A percentile compares a stretch with the other conserved stretches of the same genome.
Evolutionary conservation across 2,113 vertebrate genomes (phyloP).

Genomic region (Brachyistius frenatus): DNA sequence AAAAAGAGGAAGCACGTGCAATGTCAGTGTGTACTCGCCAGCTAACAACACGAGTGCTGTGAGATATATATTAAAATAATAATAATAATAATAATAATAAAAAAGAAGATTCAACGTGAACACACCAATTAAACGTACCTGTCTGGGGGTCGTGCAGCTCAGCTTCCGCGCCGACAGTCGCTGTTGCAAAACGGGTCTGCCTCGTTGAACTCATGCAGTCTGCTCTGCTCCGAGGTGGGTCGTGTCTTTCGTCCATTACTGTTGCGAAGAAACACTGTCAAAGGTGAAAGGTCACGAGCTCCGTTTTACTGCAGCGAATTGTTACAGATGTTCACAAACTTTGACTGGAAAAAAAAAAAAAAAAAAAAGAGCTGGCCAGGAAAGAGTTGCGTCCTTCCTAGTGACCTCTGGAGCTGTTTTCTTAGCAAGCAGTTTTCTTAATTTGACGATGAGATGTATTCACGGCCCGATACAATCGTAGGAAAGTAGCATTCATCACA

Average conservation of each 20-base stretch:
- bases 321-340: neutral
- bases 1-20: conserved; percentile 58
- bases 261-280: conserved; percentile 26
- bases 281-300: conserved; percentile 59
- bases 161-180: neutral
- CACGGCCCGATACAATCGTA: accelerated
- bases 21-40: conserved; percentile 13
- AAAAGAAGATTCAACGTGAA: neutral
- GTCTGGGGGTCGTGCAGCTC: neutral
- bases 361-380: neutral
- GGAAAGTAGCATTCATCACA: neutral
- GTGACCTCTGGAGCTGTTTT: conserved; percentile 9
- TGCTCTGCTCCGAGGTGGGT: conserved; percentile 18
- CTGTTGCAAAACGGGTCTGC: neutral
- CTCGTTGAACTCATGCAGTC: no score
- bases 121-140: conserved; percentile 14
- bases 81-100: neutral
- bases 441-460: conserved; percentile 29
- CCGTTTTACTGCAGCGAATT: neutral
- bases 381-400: accelerated
- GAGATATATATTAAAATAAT: neutral
- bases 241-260: conserved; percentile 61
- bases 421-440: neutral
- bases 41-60: neutral
- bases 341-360: neutral